Evolutionary conservation across 2,888 invertebrate species (phyloP), one percentile per base, ranked within the genome.

Genomic region (Automeris io): DNA sequence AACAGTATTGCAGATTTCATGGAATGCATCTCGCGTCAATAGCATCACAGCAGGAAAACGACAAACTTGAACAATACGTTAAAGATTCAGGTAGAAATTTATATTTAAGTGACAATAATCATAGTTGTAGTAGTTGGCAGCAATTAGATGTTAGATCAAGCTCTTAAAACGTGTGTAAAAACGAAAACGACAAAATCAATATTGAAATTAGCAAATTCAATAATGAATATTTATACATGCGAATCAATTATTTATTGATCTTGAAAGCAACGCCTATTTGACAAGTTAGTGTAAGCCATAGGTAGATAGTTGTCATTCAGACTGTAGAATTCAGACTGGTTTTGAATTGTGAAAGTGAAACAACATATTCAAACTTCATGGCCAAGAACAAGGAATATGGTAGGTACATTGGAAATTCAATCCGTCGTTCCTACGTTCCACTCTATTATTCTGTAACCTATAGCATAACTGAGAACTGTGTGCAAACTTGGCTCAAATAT

Each of bases 11-110:
- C 73, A 89, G 96, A 45, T 96, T 95, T 85, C 96, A 96, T 74
- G 96, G 96, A 37, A 96, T 96, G 95, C 95, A 96, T 61, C 88
- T 96, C 59, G 95, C 96, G 9, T 95, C 95, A 64, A 94, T 96
- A 64, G 92, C 93, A 40, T 93, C 95, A 40, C 95, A 96, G 76
- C 95, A 95, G 67, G 95, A 96, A 78, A 96, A 96, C 67, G 94
- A 95, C 71, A 92, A 93, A 71, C 88, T 96, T 52, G 96, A 96
- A 70, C 95, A 95, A 74, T 94, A 95, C 70, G 95, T 96, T 51
- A 92, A 93, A 74, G 95, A 95, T 70, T 95, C 94, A 70, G 96
- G 95, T 94, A 80, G n/a, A n/a, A n/a, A n/a, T n/a, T n/a, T n/a
- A n/a, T n/a, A n/a, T n/a, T n/a, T n/a, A n/a, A n/a, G n/a, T n/a